Percentiles rank a stretch among this genome's conserved stretches.
phyloP scores from a whole-genome alignment of 2,888 invertebrate species.

The Drosophila parthenogenetica region DNA sequence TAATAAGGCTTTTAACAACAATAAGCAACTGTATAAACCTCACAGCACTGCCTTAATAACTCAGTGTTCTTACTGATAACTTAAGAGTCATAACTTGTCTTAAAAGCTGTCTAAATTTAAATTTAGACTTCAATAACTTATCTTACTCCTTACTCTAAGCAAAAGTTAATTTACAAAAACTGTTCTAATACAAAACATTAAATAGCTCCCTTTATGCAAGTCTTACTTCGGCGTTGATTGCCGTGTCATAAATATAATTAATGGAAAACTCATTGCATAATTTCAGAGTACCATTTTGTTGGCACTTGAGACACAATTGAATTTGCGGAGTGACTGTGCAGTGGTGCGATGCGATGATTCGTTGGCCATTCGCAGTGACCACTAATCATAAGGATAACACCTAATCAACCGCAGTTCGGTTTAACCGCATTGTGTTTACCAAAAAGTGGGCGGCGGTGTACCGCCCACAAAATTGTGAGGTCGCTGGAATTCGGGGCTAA shows the following conservation, averaged over 20 bases:
- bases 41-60: no score
- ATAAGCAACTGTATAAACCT: no score
- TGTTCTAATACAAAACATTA: no score
- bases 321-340: constrained; percentile 24
- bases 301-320: constrained; percentile 51
- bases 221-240: constrained; percentile 1
- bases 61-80: no score
- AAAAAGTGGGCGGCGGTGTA: constrained; percentile 6
- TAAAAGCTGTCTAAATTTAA: no score
- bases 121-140: no score
- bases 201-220: not conserved
- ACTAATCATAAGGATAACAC: constrained; percentile 81
- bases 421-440: constrained; percentile 50
- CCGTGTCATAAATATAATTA: constrained; percentile 54
- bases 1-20: no score
- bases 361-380: constrained; percentile 61
- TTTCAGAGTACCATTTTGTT: constrained; percentile 27
- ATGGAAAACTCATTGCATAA: constrained; percentile 36
- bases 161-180: no score
- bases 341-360: constrained; percentile 20
- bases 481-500: constrained; percentile 58
- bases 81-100: no score
- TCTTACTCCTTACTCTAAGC: no score
- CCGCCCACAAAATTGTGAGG: constrained; percentile 65
- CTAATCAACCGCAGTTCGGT: constrained; percentile 71